A percentile compares a stretch with the other conserved stretches of the same genome.
Conservation (phyloP, 1,140 invertebrate genomes). For the Homalodisca vitripennis region DNA sequence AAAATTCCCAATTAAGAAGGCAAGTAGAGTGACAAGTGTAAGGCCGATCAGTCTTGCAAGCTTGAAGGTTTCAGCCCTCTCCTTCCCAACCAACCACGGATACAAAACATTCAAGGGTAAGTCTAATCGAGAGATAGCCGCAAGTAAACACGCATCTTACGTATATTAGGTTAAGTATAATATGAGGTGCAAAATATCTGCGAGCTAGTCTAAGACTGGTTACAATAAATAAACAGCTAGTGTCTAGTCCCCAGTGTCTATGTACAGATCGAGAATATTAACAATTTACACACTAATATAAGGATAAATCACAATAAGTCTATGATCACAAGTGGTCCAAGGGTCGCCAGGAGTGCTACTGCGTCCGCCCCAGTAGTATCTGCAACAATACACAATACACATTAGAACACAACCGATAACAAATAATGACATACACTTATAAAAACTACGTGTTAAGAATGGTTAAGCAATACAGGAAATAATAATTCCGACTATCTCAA, state of each 20-base stretch:
- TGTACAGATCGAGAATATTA: constrained; percentile 4
- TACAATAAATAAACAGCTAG: constrained; percentile 23
- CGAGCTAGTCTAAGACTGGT: not conserved
- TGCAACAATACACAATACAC: constrained; percentile 15
- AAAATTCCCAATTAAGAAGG: constrained; percentile 9
- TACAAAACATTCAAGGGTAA: too few species aligned
- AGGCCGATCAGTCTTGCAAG: constrained; percentile 23
- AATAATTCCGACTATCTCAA: too few species aligned
- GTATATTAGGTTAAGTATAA: too few species aligned
- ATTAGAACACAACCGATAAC: too few species aligned
- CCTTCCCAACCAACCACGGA: too few species aligned
- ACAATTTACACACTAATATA: constrained; percentile 13
- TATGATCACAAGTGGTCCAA: constrained; percentile 10
- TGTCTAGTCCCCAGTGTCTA: constrained; percentile 5
- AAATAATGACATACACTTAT: too few species aligned
- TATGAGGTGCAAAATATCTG: not conserved
- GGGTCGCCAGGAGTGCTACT: constrained; percentile 1
- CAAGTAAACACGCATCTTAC: too few species aligned
- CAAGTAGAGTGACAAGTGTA: constrained; percentile 12
- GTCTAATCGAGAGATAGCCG: too few species aligned
- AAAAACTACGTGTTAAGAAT: too few species aligned
- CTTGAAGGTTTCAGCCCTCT: not conserved
- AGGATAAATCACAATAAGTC: constrained; percentile 16
- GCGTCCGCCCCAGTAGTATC: not conserved
- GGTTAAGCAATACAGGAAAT: too few species aligned